Conservation (phyloP, 2,113 vertebrate genomes). For the Dipodomys merriami region DNA sequence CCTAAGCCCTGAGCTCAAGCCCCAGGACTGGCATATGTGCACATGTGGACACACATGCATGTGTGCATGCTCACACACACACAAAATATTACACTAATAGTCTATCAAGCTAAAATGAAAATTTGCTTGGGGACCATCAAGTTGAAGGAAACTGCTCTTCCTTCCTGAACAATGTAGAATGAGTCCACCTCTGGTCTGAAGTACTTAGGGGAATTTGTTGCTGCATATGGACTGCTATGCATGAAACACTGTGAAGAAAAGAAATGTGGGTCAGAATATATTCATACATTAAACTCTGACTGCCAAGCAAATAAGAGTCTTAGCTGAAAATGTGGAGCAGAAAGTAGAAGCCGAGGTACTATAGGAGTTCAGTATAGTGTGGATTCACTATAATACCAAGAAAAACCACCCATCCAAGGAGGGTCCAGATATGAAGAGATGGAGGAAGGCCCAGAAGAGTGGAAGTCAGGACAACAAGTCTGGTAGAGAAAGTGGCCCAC, state of each 20-base stretch:
- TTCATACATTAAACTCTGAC: background rate
- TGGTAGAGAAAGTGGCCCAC: background rate
- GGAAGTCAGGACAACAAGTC: background rate
- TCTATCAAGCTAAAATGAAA: background rate
- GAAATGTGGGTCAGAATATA: background rate
- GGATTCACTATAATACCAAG: background rate
- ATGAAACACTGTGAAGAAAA: background rate
- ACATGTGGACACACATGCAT: no score
- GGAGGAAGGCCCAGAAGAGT: background rate
- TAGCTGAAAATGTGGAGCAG: background rate
- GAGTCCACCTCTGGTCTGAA: background rate
- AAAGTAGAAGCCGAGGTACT: background rate
- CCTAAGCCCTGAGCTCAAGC: no score
- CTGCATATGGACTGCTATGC: background rate
- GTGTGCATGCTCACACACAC: no score
- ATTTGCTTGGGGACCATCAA: background rate
- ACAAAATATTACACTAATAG: background rate
- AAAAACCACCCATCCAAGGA: background rate
- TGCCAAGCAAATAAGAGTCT: background rate
- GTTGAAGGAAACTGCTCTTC: background rate
- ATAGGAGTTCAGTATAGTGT: no score
- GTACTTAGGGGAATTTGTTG: background rate
- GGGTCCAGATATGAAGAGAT: background rate
- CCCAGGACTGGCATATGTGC: no score
- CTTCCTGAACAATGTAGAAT: background rate